Evolutionary conservation across 2,113 vertebrate genomes (phyloP), one percentile per base, ranked within the genome.

Genomic region (Nothobranchius kuhntae): DNA sequence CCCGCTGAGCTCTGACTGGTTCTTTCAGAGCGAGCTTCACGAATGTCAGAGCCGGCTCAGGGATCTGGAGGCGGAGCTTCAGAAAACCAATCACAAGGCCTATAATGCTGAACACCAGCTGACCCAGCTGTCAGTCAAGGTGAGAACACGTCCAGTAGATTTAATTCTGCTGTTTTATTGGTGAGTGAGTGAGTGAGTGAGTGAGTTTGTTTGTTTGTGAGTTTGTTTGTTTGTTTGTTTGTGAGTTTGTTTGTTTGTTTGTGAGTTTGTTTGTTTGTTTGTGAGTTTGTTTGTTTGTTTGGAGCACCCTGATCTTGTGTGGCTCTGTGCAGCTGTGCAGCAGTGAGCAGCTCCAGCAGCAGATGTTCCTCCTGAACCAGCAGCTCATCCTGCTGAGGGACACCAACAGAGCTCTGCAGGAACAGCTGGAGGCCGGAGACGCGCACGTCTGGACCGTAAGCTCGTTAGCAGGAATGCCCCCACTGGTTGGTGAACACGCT

Each of bases 51-150:
- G 86, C 70, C 92, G 89, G 77, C 91, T 95, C 15, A 85, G 89
- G 0, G 91, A 95, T 46, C 82, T 98, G 85, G 95, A 96, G 75
- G 86, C 93, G 26, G 95, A 98, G 50, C 82, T 99, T 62, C 97
- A 98, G 88, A 96, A 88, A 57, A 94, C 96, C 83, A 98, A 93
- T 85, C 95, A 94, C 87, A 95, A 94, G 86, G 95, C 96, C 75
- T 96, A 95, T 75, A 94, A 96, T 78, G 95, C 95, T 0, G 95
- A 95, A 44, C 91, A 95, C 79, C 93, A 93, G 53, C 94, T 99
- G 77, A 95, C 94, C 38, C 95, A 98, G 84, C 93, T 99, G 79
- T 95, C 95, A 47, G 91, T 96, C 76, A 99, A 99, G 95, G 98
- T 98, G 61, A 91, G 89, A 6, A 30, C 30, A 30, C 30, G 30